Conservation (phyloP, 2,888 invertebrate genomes). For the Chloroclystis v-ata region DNA sequence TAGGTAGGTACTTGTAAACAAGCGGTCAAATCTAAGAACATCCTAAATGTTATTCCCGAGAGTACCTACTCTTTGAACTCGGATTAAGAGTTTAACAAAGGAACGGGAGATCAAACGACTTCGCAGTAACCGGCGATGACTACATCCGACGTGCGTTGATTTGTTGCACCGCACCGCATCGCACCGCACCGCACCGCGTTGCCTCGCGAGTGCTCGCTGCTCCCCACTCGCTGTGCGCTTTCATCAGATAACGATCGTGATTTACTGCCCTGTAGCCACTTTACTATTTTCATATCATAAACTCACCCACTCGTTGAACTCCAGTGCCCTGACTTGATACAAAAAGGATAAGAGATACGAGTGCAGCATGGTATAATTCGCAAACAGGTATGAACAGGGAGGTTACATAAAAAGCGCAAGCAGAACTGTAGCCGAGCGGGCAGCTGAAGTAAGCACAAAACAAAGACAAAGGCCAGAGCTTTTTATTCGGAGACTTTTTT, state of each 20-base stretch:
- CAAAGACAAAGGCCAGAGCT: constrained; percentile 52
- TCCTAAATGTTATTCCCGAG: constrained; percentile 23
- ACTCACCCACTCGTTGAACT: background rate
- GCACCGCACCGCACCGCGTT: background rate
- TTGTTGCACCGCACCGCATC: constrained; percentile 28
- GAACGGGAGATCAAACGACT: constrained; percentile 59
- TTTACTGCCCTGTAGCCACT: background rate
- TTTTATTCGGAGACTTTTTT: constrained; percentile 51
- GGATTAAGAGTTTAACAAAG: constrained; percentile 42
- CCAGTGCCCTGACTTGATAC: background rate
- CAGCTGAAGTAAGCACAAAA: constrained; percentile 59
- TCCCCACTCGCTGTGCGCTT: background rate
- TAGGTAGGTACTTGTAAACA: constrained; percentile 12
- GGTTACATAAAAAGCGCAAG: background rate
- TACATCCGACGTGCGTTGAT: constrained; percentile 55
- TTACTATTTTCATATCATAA: background rate
- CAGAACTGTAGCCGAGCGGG: background rate
- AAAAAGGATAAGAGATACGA: background rate
- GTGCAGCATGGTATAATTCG: background rate
- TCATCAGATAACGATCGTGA: background rate
- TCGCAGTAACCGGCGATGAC: constrained; percentile 54
- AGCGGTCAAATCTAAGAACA: constrained; percentile 16
- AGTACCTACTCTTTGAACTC: constrained; percentile 24
- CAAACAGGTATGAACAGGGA: no score
- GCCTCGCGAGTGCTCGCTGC: no score